phyloP scores from a whole-genome alignment of 2,113 vertebrate genomes.

The Empidonax traillii region DNA sequence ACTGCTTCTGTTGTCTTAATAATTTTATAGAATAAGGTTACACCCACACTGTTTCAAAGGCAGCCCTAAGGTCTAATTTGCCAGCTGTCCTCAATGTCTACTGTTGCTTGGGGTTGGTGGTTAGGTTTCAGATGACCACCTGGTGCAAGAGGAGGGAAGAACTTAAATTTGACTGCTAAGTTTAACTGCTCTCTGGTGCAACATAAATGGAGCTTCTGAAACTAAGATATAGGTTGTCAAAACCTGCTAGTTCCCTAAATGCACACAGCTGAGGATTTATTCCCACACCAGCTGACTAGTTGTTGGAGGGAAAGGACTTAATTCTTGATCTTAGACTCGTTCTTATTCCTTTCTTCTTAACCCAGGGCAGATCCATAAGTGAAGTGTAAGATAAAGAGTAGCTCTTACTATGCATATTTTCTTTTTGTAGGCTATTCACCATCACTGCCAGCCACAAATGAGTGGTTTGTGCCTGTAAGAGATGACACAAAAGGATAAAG shows the following conservation, averaged over 20 bases:
- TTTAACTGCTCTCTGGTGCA: not conserved
- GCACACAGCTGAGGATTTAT: not conserved
- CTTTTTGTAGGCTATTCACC: not conserved
- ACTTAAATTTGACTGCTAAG: not conserved
- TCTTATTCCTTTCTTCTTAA: not conserved
- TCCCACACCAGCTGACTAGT: not conserved
- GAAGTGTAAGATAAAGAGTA: not conserved
- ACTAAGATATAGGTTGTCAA: not conserved
- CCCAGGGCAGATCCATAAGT: not conserved
- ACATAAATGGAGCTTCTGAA: not conserved
- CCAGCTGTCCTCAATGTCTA: slow-evolving; percentile 16
- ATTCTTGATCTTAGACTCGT: not conserved
- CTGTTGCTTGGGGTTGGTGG: not conserved
- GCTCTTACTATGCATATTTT: not conserved
- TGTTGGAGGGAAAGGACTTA: not conserved
- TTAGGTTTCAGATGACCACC: slow-evolving; percentile 1
- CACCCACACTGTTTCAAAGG: not conserved
- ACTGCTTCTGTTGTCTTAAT: not conserved
- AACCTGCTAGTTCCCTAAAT: not conserved
- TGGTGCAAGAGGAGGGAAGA: not conserved
- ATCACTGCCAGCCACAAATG: not conserved
- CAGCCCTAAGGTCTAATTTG: not conserved
- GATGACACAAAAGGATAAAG: not conserved
- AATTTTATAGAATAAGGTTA: not conserved
- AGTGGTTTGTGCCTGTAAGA: not conserved